Base-by-base conservation (phyloP, 2,888 invertebrate genomes). In the Tortrix viridana region DNA sequence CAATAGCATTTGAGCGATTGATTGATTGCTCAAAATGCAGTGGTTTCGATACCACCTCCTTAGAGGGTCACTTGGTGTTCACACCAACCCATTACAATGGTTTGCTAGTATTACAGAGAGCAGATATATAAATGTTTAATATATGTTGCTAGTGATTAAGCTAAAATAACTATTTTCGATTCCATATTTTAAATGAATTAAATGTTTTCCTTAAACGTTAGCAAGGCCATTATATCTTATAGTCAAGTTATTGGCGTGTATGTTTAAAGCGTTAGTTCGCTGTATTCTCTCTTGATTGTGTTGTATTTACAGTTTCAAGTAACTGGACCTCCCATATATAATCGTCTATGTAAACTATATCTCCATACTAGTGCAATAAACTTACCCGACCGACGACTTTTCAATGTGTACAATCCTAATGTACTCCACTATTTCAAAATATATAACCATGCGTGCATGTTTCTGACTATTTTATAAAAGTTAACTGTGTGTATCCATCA, bases 401-500 rank as follows among this genome's bases (percentile, higher is more conserved):
- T 12, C 1, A 12, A 32, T 32, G 12, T 32, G 12, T 26, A 26
- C 26, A 26, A 26, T 26, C 9, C 26, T 26, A 26, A 26, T 26
- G 26, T 26, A 26, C 3, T 12, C 20, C 43, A 43, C 22, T 46
- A 32, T 22, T 49, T 38, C 38, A 19, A 38, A 23, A 46, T 50
- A 26, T 62, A 20, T 61, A 58, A 48, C 38, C 38, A 19, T 50
- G 50, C 57, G 38, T 58, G 19, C 19, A 37, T 37, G 14, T 63
- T 52, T 63, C 47, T 53, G 52, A 58, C 26, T 58, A 43, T 20
- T 63, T 58, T 63, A 58, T 63, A 41, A 63, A 58, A 50, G 63
- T 63, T 63, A 22, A 53, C 57, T 58, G 63, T 61, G 65, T 71
- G 67, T 74, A 70, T 71, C 63, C 65, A 61, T 69, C 66, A 64